A percentile compares a stretch with the other conserved stretches of the same genome.
Evolutionary conservation across 2,113 vertebrate genomes (phyloP).

Genomic region (Pygoscelis adeliae): DNA sequence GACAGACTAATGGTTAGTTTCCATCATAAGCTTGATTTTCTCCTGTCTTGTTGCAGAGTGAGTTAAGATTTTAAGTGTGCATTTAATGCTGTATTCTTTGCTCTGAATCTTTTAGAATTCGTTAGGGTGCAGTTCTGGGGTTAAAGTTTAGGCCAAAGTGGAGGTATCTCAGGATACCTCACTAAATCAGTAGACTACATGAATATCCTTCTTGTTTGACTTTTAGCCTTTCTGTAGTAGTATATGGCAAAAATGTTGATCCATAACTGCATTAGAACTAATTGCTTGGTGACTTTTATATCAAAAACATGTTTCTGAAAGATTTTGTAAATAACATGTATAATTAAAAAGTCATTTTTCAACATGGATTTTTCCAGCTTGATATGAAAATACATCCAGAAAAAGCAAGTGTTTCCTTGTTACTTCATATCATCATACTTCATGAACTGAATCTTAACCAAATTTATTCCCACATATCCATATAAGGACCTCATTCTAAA

Average conservation of each 20-base stretch:
- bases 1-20: background rate
- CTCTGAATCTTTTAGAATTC: background rate
- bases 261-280: background rate
- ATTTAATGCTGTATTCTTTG: background rate
- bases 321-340: background rate
- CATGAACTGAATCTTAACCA: background rate
- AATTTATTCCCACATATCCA: background rate
- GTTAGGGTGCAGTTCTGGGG: background rate
- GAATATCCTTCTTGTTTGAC: background rate
- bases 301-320: background rate
- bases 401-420: background rate
- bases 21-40: background rate
- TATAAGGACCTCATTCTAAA: background rate
- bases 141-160: background rate
- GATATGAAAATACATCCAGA: background rate
- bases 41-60: background rate
- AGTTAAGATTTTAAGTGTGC: background rate
- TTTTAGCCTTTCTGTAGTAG: background rate
- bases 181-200: background rate
- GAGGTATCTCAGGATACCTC: background rate
- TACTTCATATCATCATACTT: background rate
- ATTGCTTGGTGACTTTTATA: background rate
- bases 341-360: background rate
- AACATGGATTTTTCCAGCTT: background rate
- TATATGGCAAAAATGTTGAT: background rate